phyloP scores from a whole-genome alignment of 2,797 vertebrate species.

The Chelidonichthys spinosus region DNA sequence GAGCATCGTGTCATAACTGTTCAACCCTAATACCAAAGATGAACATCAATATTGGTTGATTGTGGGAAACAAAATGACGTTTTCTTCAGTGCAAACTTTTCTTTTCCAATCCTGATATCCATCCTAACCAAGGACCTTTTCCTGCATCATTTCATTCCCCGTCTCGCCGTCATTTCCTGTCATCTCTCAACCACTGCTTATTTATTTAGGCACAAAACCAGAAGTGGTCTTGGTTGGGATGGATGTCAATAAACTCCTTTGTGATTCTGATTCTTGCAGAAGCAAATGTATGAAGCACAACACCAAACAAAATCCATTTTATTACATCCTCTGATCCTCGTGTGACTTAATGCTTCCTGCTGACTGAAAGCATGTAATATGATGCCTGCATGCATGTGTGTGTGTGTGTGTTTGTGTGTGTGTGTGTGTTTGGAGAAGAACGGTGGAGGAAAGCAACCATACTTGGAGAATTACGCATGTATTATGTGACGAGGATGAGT shows the following conservation, averaged over 20 bases:
- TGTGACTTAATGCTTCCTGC: conserved; percentile 35
- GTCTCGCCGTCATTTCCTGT: neutral
- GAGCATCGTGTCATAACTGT: neutral
- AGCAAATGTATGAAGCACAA: neutral
- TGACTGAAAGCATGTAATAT: conserved; percentile 25
- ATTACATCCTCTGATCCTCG: neutral
- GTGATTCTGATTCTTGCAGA: too few relatives aligned
- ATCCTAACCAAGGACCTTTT: neutral
- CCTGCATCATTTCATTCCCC: neutral
- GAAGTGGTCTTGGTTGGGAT: neutral
- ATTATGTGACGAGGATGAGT: conserved; percentile 5
- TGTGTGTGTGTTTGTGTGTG: neutral
- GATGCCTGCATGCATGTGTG: conserved; percentile 4
- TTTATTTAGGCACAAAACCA: neutral
- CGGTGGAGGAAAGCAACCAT: neutral
- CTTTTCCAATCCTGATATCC: neutral
- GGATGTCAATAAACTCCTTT: neutral
- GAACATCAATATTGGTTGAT: neutral
- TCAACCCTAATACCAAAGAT: neutral
- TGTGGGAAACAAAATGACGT: neutral
- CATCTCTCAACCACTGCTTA: neutral
- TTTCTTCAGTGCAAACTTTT: neutral
- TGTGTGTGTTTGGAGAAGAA: neutral
- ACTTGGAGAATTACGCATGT: neutral
- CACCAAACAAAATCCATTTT: neutral